These are phyloP conservation scores for Exephanes ischioxanthus DNA, from an alignment of 2,888 invertebrate species.

Conservation along the genomic window DNA sequence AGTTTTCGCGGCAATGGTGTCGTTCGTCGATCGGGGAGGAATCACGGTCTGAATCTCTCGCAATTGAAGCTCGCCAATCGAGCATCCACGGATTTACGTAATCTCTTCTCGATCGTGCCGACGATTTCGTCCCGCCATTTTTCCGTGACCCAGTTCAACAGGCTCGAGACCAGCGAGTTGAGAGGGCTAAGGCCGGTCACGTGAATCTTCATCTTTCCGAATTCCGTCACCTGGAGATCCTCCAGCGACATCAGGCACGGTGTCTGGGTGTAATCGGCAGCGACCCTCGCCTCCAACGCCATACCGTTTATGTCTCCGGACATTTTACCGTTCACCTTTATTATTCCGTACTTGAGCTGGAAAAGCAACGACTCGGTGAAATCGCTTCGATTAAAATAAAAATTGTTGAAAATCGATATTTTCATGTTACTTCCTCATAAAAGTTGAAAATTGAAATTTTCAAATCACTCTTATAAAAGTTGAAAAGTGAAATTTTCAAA, in stretches of 20 bases:
- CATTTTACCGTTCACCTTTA: conserved; percentile 68
- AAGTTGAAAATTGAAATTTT: no score
- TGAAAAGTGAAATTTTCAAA: no score
- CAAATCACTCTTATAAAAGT: no score
- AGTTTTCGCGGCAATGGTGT: background rate
- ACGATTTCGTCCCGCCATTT: conserved; percentile 68
- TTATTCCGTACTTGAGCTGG: conserved; percentile 68
- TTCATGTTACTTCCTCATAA: no score
- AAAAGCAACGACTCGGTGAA: conserved; percentile 20
- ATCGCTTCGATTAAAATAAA: background rate
- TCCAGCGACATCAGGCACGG: conserved; percentile 69
- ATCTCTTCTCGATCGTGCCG: conserved; percentile 47
- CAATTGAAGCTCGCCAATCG: conserved; percentile 69
- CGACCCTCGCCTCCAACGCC: conserved; percentile 57
- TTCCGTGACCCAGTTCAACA: conserved; percentile 69
- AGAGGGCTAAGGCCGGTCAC: conserved; percentile 72
- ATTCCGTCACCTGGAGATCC: conserved; percentile 64
- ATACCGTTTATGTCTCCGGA: conserved; percentile 66
- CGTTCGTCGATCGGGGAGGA: background rate
- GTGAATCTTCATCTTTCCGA: conserved; percentile 67
- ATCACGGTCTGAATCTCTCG: conserved; percentile 69
- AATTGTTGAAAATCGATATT: background rate
- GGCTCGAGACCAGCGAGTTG: conserved; percentile 65
- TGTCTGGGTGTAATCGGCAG: conserved; percentile 67
- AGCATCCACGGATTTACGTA: conserved; percentile 40